phyloP scores from a whole-genome alignment of 2,113 vertebrate species.

The Ctenomys sociabilis region DNA sequence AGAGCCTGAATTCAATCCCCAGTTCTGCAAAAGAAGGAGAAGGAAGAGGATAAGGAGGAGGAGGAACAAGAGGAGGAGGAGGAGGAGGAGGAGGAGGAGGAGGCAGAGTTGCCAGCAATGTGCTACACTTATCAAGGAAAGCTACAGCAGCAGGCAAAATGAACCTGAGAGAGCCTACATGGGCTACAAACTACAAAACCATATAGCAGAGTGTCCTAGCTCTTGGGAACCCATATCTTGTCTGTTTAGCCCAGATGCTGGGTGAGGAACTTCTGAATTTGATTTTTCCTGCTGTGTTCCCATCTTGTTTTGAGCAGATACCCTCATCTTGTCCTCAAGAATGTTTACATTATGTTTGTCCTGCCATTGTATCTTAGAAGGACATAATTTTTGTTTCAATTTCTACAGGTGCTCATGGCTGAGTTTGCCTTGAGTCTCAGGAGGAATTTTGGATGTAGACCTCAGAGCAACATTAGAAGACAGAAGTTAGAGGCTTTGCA shows the following conservation, averaged over 20 bases:
- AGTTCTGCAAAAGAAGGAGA: too few relatives aligned
- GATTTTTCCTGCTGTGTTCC: background rate
- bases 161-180: background rate
- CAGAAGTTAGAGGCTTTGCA: background rate
- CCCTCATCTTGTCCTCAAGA: background rate
- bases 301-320: background rate
- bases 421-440: background rate
- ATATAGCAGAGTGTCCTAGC: background rate
- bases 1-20: too few relatives aligned
- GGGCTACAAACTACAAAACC: background rate
- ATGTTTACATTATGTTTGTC: background rate
- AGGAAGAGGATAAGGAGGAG: too few relatives aligned
- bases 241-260: background rate
- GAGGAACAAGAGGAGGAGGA: background rate
- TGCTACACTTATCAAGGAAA: background rate
- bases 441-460: background rate
- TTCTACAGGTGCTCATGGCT: background rate
- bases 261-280: background rate
- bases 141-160: background rate
- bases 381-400: background rate
- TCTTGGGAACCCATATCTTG: background rate
- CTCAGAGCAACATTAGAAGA: background rate
- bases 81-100: background rate
- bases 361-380: background rate
- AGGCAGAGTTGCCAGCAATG: background rate